These are phyloP conservation scores for Orchesella flavescens DNA, from an alignment of 2,888 invertebrate genomes.

Conservation along the genomic window DNA sequence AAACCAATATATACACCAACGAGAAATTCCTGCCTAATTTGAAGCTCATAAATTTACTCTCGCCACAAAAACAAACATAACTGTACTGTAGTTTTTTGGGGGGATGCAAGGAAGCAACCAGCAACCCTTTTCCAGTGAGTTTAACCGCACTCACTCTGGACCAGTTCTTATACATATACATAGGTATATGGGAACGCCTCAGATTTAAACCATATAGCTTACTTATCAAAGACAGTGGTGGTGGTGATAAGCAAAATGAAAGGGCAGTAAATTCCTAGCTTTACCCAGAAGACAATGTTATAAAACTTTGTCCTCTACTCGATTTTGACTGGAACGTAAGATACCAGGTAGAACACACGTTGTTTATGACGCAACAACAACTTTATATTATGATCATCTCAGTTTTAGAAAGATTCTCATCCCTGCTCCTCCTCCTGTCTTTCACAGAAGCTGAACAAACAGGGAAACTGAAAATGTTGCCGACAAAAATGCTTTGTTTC, in stretches of 20 bases:
- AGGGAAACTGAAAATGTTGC: conserved; percentile 44
- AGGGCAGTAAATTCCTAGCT: too few relatives aligned
- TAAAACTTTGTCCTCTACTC: conserved; percentile 7
- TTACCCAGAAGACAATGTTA: too few relatives aligned
- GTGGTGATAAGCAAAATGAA: too few relatives aligned
- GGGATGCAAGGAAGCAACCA: too few relatives aligned
- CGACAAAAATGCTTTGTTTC: conserved; percentile 61
- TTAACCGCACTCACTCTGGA: neutral
- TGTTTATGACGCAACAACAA: neutral
- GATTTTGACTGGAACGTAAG: neutral
- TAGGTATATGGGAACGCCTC: too few relatives aligned
- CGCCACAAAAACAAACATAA: conserved; percentile 29
- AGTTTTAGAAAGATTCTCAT: neutral
- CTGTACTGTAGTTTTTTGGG: conserved; percentile 15
- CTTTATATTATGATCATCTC: too few relatives aligned
- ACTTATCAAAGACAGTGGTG: too few relatives aligned
- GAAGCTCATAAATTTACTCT: conserved; percentile 64
- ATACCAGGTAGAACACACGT: neutral
- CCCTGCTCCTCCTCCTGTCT: conserved; percentile 18
- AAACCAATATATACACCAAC: conserved; percentile 6
- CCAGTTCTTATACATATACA: neutral
- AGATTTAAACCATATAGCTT: too few relatives aligned
- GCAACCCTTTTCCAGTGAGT: conserved; percentile 13
- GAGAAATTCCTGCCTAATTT: conserved; percentile 68
- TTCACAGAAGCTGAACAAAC: conserved; percentile 55